Evolutionary conservation across 2,113 vertebrate species (phyloP), one percentile per base, ranked within the genome.

Genomic region (Felis chaus): DNA sequence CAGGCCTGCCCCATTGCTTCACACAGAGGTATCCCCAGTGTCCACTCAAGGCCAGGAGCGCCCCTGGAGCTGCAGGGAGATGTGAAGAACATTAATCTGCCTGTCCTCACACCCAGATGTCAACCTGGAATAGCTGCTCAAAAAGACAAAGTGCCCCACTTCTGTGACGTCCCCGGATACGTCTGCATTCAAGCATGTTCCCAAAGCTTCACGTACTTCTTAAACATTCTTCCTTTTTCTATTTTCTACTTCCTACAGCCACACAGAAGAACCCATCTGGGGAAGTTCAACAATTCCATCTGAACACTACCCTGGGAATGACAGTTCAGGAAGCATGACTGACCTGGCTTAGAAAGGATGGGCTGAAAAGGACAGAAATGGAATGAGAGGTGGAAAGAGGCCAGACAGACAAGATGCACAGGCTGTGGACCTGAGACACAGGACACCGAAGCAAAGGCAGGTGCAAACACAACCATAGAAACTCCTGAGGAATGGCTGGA

Each of bases 1-100:
- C 33, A 83, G 18, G n/a, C 15, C 41, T 25, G 36, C 48, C 90
- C 45, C 16, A 10, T 0, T 0, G 9, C n/a, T 61, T 41, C 41
- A 12, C n/a, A 23, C 23, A 55, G 36, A 29, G 8, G 21, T 7
- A 8, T 33, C 39, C 27, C 18, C 1, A 3, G 9, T 21, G 7
- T 63, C 63, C 3, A 14, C 18, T 11, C 0, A 2, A 11, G 21
- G 31, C 12, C 16, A 21, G 29, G 36, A 66, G 78, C 9, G 48
- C 15, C 33, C 14, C 53, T 45, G 3, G 19, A 48, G 57, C 69
- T 16, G 16, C 13, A 48, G 14, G 33, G 23, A 14, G 23, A 21
- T 9, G 9, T 5, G 27, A 31, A n/a, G 16, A 53, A 2, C 55
- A 89, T 53, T 41, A 19, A 29, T 7, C 33, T 65, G 27, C 63